Conservation (phyloP, 2,888 invertebrate species). For the Cylloceria caligata region DNA sequence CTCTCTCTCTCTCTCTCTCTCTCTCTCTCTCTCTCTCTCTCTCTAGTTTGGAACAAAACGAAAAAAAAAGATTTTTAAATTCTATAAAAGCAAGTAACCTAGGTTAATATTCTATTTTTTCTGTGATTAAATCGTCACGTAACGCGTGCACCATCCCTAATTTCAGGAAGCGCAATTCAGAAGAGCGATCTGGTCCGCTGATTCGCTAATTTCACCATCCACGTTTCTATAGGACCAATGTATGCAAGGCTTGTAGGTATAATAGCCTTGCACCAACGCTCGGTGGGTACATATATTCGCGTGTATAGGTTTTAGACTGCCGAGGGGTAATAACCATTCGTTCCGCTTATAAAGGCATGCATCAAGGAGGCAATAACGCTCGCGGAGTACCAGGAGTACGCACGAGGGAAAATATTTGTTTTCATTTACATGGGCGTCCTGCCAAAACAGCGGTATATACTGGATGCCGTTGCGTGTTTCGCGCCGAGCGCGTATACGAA, state of each 20-base stretch:
- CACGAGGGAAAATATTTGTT: constrained; percentile 80
- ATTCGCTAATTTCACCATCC: constrained; percentile 34
- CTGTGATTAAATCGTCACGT: no score
- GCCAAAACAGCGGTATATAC: constrained; percentile 76
- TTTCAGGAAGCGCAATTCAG: not conserved
- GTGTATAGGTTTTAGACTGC: constrained; percentile 35
- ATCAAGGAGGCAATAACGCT: constrained; percentile 81
- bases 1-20: no score
- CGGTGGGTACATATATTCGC: constrained; percentile 17
- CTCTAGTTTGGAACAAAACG: no score
- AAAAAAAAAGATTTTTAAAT: no score
- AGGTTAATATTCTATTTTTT: no score
- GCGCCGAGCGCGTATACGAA: constrained; percentile 23
- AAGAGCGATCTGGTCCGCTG: constrained; percentile 8
- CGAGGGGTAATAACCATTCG: constrained; percentile 80
- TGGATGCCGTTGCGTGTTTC: constrained; percentile 51
- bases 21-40: no score
- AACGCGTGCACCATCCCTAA: no score
- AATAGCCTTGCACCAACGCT: not conserved
- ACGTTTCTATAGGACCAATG: not conserved
- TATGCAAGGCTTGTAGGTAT: not conserved
- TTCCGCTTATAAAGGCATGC: constrained; percentile 82
- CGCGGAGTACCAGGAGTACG: constrained; percentile 53
- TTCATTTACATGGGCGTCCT: constrained; percentile 82
- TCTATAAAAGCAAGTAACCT: no score